A percentile compares a stretch with the other conserved stretches of the same genome.
These are phyloP conservation scores for Eudasyphora cyanicolor DNA, from an alignment of 2,888 invertebrate genomes.

Conservation along the genomic window DNA sequence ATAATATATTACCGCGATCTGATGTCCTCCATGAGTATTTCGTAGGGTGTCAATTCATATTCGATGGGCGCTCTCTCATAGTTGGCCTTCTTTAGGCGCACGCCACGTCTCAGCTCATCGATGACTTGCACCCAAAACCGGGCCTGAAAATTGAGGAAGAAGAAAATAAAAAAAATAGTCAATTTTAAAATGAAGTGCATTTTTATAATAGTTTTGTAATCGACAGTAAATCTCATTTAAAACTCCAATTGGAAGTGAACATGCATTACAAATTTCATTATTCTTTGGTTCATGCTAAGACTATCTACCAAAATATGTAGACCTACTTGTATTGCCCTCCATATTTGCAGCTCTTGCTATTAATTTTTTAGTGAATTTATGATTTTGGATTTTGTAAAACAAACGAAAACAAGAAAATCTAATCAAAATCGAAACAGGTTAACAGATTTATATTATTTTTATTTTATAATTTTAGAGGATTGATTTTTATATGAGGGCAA, in stretches of 20 bases:
- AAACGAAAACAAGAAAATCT: slow-evolving; percentile 39
- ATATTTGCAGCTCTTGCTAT: slow-evolving; percentile 85
- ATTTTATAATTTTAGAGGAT: no score
- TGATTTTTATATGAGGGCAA: no score
- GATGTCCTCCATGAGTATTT: slow-evolving; percentile 98
- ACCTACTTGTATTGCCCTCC: slow-evolving; percentile 90
- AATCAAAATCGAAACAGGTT: neutral
- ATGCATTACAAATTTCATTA: neutral
- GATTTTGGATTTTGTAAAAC: neutral
- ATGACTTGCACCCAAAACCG: slow-evolving; percentile 98
- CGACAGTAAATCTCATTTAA: neutral
- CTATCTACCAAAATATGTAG: neutral
- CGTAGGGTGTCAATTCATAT: slow-evolving; percentile 96
- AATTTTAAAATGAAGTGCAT: neutral
- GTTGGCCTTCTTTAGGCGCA: slow-evolving; percentile 94
- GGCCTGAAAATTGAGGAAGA: slow-evolving; percentile 83
- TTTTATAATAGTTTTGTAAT: neutral
- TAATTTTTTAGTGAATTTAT: no score
- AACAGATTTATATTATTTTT: no score
- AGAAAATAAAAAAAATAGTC: neutral
- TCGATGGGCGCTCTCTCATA: slow-evolving; percentile 89
- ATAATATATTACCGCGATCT: slow-evolving; percentile 83
- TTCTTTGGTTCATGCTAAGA: neutral
- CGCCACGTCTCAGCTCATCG: slow-evolving; percentile 93
- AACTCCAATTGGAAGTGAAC: neutral